phyloP scores from a whole-genome alignment of 2,797 vertebrate species.

The Rachycentron canadum region DNA sequence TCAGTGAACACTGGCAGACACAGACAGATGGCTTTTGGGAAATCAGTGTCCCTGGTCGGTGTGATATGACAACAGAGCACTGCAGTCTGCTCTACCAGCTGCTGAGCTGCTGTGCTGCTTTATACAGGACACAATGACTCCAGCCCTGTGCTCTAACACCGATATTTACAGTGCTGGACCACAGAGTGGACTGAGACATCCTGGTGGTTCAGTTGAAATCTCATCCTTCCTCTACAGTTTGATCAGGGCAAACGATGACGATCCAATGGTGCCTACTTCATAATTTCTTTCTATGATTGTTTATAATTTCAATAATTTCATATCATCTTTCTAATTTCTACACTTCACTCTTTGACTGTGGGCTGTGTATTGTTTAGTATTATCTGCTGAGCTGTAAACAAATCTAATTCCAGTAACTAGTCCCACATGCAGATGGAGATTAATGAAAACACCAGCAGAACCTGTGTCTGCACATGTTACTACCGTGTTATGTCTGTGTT shows the following conservation, averaged over 20 bases:
- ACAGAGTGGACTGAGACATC: neutral
- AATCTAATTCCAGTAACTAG: neutral
- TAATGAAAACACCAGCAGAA: neutral
- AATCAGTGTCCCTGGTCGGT: conserved; percentile 55
- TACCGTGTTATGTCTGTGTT: neutral
- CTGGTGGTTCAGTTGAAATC: neutral
- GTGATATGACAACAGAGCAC: conserved; percentile 53
- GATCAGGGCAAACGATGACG: neutral
- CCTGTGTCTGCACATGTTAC: neutral
- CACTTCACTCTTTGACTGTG: neutral
- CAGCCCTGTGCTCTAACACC: neutral
- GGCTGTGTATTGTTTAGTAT: neutral
- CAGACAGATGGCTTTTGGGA: conserved; percentile 66
- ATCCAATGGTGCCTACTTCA: neutral
- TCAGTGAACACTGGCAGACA: conserved; percentile 12
- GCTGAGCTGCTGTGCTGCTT: conserved; percentile 44
- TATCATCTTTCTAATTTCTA: neutral
- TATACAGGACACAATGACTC: conserved; percentile 13
- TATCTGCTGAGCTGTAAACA: neutral
- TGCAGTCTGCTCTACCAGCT: conserved; percentile 51
- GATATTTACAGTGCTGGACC: conserved; percentile 8
- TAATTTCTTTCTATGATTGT: neutral
- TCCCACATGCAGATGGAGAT: neutral
- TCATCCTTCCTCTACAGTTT: neutral
- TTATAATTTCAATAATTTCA: neutral